A percentile compares a stretch with the other conserved stretches of the same genome.
phyloP scores from a whole-genome alignment of 2,888 invertebrate species.

The Ormyrus labotus region DNA sequence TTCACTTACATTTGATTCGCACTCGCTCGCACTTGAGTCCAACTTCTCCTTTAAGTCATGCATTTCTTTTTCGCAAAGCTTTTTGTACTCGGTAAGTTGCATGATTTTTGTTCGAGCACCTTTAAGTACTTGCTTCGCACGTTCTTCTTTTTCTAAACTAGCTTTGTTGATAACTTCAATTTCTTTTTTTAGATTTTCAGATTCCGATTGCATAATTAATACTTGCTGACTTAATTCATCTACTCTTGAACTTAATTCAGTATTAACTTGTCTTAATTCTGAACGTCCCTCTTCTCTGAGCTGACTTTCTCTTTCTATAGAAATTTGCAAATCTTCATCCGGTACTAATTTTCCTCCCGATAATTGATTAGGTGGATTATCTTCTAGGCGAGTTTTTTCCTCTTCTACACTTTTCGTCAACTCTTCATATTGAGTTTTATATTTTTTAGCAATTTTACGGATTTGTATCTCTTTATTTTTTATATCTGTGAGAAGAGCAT shows the following conservation, averaged over 20 bases:
- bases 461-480: conserved; percentile 85
- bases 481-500: conserved; percentile 82
- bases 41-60: conserved; percentile 69
- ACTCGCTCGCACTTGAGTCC: conserved; percentile 66
- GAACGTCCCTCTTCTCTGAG: conserved; percentile 76
- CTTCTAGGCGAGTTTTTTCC: conserved; percentile 79
- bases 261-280: conserved; percentile 72
- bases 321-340: conserved; percentile 70
- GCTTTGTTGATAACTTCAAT: conserved; percentile 79
- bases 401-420: conserved; percentile 82
- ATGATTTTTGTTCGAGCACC: conserved; percentile 86
- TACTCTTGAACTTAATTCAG: conserved; percentile 67
- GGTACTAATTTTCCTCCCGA: conserved; percentile 68
- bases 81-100: conserved; percentile 83
- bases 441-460: conserved; percentile 93
- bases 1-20: conserved; percentile 69
- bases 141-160: conserved; percentile 81
- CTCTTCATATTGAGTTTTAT: conserved; percentile 91
- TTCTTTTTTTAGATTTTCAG: conserved; percentile 82
- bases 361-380: conserved; percentile 74
- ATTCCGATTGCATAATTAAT: conserved; percentile 78
- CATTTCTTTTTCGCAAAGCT: conserved; percentile 69
- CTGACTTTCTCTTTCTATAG: conserved; percentile 75
- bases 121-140: conserved; percentile 82
- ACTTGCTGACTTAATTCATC: conserved; percentile 74